Conservation (phyloP, 1,140 invertebrate genomes). For the Neelides sp. region DNA sequence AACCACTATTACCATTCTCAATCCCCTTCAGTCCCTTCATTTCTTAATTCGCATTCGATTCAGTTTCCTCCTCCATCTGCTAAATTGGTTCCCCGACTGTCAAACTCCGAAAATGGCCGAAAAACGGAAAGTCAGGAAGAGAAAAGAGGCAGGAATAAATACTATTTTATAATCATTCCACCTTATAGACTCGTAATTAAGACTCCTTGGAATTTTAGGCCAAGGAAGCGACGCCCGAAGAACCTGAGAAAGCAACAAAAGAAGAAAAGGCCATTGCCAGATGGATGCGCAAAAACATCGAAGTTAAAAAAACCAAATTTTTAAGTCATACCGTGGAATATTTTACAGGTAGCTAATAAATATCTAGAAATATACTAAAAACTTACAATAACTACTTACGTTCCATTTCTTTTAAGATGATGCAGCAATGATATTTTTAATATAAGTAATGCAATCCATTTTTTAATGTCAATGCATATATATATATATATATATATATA, state of each 20-base stretch:
- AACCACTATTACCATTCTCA: no score
- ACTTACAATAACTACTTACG: no score
- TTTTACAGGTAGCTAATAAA: conserved; percentile 61
- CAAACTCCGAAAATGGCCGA: not conserved
- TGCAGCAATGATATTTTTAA: not conserved
- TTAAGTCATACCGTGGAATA: conserved; percentile 86
- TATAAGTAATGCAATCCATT: not conserved
- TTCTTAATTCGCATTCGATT: no score
- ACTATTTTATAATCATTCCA: no score
- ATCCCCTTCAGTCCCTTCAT: no score
- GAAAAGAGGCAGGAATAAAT: not conserved
- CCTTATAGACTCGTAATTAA: not conserved
- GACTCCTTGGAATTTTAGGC: not conserved
- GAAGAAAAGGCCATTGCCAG: conserved; percentile 21
- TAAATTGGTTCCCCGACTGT: no score
- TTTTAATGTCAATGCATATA: not conserved
- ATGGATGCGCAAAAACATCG: conserved; percentile 25
- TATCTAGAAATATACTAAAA: no score
- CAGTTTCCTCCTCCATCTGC: no score
- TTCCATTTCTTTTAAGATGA: not conserved
- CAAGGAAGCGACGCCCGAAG: not conserved
- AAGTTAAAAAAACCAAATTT: conserved; percentile 25
- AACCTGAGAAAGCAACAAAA: conserved; percentile 15
- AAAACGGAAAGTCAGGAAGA: not conserved
- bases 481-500: no score